Base-by-base conservation (phyloP, 2,113 vertebrate genomes). In the Sylvietta virens region DNA sequence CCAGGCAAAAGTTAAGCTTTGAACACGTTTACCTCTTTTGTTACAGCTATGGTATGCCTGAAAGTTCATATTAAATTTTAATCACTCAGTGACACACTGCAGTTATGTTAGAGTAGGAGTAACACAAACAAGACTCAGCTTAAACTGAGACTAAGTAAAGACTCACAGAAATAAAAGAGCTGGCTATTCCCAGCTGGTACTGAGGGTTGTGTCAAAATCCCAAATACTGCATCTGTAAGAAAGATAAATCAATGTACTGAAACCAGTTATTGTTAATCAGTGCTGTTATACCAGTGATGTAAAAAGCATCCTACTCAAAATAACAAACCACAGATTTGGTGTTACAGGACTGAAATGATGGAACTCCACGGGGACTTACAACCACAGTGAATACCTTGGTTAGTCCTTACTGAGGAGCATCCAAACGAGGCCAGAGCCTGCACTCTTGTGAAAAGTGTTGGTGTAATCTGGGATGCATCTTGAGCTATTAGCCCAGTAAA, bases 11-110 rank as follows among this genome's bases (percentile, higher is more conserved):
- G 71, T 22, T 24, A 81, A 71, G 31, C 73, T 73, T n/a, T 23
- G 87, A 81, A 91, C 61, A 51, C 0, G 0, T 84, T 85, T 51
- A 71, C 48, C 39, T 87, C 61, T 81, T 84, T 80, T 1, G 3
- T 44, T 89, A 60, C 19, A 90, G 65, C 84, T 64, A 48, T 85
- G 77, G 81, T 35, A 26, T 56, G 81, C n/a, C 73, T 92, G 94
- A 85, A 48, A 0, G 6, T 31, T 89, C 48, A 15, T 50, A 92
- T 93, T 91, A 92, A 93, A 72, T 64, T 85, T 96, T 94, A 93
- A 94, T 91, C 31, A 79, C 40, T 95, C 95, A 93, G 95, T 94
- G 96, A 90, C 65, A 85, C 61, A 64, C 26, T 72, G 44, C 44
- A 35, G 15, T 84, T 91, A 13, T 1, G 15, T 58, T 71, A 64